Evolutionary conservation across 2,797 vertebrate species (phyloP).

Genomic region (Oceanodroma leucorhoa): DNA sequence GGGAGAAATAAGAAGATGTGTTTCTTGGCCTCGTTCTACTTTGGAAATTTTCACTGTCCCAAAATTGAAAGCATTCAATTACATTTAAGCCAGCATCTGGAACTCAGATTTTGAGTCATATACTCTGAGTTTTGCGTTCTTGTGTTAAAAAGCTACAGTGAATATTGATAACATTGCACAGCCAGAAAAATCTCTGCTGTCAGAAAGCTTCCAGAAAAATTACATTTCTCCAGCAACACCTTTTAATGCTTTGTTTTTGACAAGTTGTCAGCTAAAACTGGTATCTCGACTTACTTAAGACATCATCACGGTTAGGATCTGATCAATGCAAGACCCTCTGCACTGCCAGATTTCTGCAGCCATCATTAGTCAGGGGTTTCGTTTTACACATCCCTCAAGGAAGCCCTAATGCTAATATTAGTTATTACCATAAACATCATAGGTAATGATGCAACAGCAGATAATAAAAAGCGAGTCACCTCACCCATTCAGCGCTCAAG

Average conservation of each 20-base stretch:
- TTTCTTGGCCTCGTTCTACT: background rate
- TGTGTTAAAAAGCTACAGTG: background rate
- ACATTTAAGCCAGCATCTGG: background rate
- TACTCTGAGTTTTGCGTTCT: background rate
- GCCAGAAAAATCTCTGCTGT: background rate
- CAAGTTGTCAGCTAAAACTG: background rate
- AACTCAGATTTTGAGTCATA: background rate
- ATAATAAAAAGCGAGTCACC: background rate
- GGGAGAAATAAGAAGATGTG: background rate
- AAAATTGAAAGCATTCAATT: background rate
- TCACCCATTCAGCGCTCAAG: background rate
- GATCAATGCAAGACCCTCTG: background rate
- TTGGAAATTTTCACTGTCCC: background rate
- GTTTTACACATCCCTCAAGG: background rate
- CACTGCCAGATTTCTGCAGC: background rate
- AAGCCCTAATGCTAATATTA: background rate
- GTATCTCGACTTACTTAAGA: background rate
- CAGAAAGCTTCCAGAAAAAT: constrained; percentile 1
- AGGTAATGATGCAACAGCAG: background rate
- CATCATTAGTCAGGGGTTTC: background rate
- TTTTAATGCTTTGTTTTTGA: background rate
- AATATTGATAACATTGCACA: background rate
- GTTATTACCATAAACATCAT: background rate
- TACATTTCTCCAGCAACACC: background rate
- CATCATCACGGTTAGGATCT: background rate